Evolutionary conservation across 2,113 vertebrate species (phyloP).

Genomic region (Apodemus speciosus): DNA sequence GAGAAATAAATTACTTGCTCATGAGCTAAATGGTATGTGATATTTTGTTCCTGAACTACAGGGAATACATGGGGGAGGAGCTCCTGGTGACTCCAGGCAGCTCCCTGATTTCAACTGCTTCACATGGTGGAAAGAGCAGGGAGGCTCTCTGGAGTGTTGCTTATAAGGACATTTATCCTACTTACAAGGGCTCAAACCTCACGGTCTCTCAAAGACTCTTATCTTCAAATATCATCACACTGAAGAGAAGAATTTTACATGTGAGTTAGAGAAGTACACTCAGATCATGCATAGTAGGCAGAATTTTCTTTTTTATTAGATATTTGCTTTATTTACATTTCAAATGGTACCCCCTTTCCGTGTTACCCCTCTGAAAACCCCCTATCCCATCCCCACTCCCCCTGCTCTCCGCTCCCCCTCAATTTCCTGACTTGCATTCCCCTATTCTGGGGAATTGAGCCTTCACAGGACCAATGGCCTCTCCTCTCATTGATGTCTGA

Average conservation of each 20-base stretch:
- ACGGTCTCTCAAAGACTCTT: too few relatives aligned
- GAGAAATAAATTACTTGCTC: not conserved
- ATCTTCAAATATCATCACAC: not conserved
- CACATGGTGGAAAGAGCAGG: not conserved
- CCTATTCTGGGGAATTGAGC: too few relatives aligned
- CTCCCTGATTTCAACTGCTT: not conserved
- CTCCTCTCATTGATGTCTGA: too few relatives aligned
- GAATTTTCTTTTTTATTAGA: too few relatives aligned
- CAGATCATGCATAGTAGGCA: not conserved
- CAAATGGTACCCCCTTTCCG: too few relatives aligned
- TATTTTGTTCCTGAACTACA: not conserved
- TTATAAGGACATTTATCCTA: not conserved
- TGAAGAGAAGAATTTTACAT: not conserved
- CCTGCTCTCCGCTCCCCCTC: too few relatives aligned
- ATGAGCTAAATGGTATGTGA: not conserved
- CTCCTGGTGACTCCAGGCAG: not conserved
- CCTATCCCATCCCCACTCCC: too few relatives aligned
- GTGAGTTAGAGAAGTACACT: not conserved
- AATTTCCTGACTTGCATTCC: too few relatives aligned
- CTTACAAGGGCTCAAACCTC: too few relatives aligned
- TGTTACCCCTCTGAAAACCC: too few relatives aligned
- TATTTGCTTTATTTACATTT: too few relatives aligned
- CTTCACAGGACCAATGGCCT: too few relatives aligned
- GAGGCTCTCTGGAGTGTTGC: not conserved
- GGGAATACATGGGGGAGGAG: not conserved